Evolutionary conservation across 2,888 invertebrate genomes (phyloP).

Genomic region (Priocnemis perturbator): DNA sequence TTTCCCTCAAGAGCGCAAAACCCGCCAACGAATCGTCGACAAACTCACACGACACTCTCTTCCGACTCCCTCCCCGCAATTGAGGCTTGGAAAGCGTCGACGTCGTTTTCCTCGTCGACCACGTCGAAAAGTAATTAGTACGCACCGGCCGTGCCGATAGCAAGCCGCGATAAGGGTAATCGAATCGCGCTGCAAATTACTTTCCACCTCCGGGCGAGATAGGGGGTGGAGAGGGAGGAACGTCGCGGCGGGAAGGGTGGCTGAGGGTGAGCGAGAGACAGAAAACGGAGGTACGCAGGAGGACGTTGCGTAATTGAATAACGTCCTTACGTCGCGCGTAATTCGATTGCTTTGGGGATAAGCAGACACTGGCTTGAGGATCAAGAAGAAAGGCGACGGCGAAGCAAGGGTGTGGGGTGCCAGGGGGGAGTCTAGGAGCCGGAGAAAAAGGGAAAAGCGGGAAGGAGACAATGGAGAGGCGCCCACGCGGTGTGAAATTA

Average conservation of each 20-base stretch:
- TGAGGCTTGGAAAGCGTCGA: constrained; percentile 34
- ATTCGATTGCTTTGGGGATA: constrained; percentile 58
- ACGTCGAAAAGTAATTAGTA: constrained; percentile 54
- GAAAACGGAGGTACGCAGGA: background rate
- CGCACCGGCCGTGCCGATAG: constrained; percentile 52
- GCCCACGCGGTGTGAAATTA: constrained; percentile 29
- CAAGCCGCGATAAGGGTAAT: constrained; percentile 57
- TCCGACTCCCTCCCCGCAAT: background rate
- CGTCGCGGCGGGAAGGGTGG: background rate
- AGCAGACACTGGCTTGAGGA: constrained; percentile 49
- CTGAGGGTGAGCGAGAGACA: background rate
- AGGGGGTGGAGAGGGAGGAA: background rate
- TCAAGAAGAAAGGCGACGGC: constrained; percentile 31
- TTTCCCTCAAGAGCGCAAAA: too few relatives aligned
- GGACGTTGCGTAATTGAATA: constrained; percentile 49
- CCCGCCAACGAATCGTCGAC: too few relatives aligned
- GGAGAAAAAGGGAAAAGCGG: too few relatives aligned
- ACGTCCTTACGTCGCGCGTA: constrained; percentile 55
- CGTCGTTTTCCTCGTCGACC: constrained; percentile 27
- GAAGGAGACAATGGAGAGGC: constrained; percentile 17
- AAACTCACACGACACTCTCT: background rate
- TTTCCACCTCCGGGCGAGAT: constrained; percentile 47
- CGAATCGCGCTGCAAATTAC: constrained; percentile 60
- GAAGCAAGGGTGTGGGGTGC: background rate
- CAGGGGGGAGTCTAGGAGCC: too few relatives aligned